phyloP scores from a whole-genome alignment of 2,113 vertebrate species.

The Grus americana region DNA sequence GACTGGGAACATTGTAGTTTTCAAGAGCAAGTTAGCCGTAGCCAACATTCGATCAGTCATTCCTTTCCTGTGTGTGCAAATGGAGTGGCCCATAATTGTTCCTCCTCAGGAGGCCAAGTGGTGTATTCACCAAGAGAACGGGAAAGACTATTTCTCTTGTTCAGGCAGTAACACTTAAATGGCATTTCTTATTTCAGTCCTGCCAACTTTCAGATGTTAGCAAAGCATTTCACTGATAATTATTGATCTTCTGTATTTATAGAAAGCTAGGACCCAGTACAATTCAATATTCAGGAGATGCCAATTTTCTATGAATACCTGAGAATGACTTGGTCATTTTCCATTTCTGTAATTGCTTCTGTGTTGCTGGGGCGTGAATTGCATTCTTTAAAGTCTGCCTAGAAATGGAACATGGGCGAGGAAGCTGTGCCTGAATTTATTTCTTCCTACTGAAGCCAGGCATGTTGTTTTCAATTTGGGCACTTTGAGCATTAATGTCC shows the following conservation, averaged over 20 bases:
- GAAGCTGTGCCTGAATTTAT: neutral
- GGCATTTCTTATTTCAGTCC: conserved; percentile 49
- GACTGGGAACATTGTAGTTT: neutral
- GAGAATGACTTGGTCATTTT: conserved; percentile 63
- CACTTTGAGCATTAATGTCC: neutral
- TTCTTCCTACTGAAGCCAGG: neutral
- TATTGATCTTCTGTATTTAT: conserved; percentile 68
- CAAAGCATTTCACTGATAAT: conserved; percentile 62
- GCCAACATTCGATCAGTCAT: neutral
- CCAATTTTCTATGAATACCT: conserved; percentile 68
- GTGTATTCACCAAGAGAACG: neutral
- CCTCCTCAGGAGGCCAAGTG: neutral
- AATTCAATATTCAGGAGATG: conserved; percentile 61
- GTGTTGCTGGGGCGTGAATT: conserved; percentile 31
- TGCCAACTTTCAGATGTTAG: conserved; percentile 56
- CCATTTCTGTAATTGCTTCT: conserved; percentile 65
- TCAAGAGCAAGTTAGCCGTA: neutral
- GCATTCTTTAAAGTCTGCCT: conserved; percentile 31
- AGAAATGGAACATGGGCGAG: neutral
- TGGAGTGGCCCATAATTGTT: conserved; percentile 1
- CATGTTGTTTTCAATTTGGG: neutral
- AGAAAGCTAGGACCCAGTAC: conserved; percentile 21
- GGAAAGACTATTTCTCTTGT: neutral
- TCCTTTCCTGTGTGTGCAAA: conserved; percentile 18
- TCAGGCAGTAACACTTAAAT: conserved; percentile 15